Evolutionary conservation across 1,140 invertebrate genomes (phyloP).

Genomic region (Phenacoccus solenopsis): DNA sequence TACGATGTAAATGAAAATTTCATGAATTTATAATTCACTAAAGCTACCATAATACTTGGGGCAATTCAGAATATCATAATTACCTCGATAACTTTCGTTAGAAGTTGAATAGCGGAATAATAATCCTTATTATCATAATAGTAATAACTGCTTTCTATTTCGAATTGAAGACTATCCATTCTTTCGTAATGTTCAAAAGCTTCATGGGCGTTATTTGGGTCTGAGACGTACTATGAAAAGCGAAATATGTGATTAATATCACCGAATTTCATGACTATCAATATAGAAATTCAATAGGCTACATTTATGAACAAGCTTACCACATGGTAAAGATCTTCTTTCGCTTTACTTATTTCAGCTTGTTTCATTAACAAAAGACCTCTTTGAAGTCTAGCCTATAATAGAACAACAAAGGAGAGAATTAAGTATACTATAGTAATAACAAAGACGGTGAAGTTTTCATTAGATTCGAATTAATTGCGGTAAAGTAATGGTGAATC

Average conservation of each 20-base stretch:
- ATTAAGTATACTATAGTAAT: slow-evolving; percentile 7
- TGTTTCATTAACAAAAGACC: slow-evolving; percentile 80
- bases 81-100: slow-evolving; percentile 65
- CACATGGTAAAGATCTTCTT: slow-evolving; percentile 68
- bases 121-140: slow-evolving; percentile 54
- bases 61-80: no score
- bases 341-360: slow-evolving; percentile 68
- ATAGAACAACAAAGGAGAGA: slow-evolving; percentile 26
- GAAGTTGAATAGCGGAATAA: slow-evolving; percentile 49
- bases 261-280: no score
- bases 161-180: slow-evolving; percentile 45
- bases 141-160: slow-evolving; percentile 51
- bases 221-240: slow-evolving; percentile 48
- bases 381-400: slow-evolving; percentile 67
- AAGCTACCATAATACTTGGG: no score
- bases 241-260: neutral
- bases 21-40: no score
- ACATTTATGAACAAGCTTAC: slow-evolving; percentile 43
- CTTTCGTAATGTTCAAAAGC: slow-evolving; percentile 49
- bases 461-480: no score
- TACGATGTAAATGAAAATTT: slow-evolving; percentile 30
- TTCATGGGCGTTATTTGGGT: slow-evolving; percentile 55
- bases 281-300: no score
- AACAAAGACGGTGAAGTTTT: no score
- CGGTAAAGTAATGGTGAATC: no score